Base-by-base conservation (phyloP, 2,888 invertebrate species). In the Coelinius sp. region DNA sequence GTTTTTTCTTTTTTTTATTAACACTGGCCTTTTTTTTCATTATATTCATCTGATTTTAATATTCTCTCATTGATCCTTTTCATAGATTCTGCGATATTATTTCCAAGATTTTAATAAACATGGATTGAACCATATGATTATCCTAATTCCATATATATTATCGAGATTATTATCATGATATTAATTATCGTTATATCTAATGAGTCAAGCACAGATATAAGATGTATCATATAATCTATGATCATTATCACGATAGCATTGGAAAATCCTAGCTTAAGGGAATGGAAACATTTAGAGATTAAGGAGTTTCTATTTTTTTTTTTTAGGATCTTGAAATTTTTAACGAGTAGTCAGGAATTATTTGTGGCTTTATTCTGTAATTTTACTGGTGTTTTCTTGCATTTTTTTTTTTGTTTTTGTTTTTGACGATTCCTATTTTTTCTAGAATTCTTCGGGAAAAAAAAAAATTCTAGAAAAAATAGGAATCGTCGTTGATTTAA, bases 401-500 rank as follows among this genome's bases (percentile, higher is more conserved):
- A 10, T 46, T 66, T 66, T 31, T 14, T 31, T 44, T 70, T 38
- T 56, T 66, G 35, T 17, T n/a, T n/a, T n/a, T n/a, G n/a, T n/a
- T n/a, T n/a, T n/a, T n/a, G 20, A 52, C 52, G 49, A 25, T 64
- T 31, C 22, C 35, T 59, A 31, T 31, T 59, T 35, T 14, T 59
- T 17, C 59, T 14, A 14, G 35, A 35, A 27, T 20, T 24, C 20
- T 52, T 63, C 7, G 1, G 7, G 1, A 53, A 27, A 8, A n/a
- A 14, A 35, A 70, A 27, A 35, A 59, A 46, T 70, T 62, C 44
- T 25, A 67, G 53, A 62, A 71, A 25, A 70, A 69, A 41, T 74
- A 71, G 73, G 72, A 75, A 70, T 73, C 72, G 70, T 22, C 63
- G 62, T 69, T 31, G 7, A 41, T 73, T 74, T 46, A 59, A 70